Percentiles rank a stretch among this genome's conserved stretches.
phyloP scores from a whole-genome alignment of 2,113 vertebrate genomes.

The Colistium nudipinnis region DNA sequence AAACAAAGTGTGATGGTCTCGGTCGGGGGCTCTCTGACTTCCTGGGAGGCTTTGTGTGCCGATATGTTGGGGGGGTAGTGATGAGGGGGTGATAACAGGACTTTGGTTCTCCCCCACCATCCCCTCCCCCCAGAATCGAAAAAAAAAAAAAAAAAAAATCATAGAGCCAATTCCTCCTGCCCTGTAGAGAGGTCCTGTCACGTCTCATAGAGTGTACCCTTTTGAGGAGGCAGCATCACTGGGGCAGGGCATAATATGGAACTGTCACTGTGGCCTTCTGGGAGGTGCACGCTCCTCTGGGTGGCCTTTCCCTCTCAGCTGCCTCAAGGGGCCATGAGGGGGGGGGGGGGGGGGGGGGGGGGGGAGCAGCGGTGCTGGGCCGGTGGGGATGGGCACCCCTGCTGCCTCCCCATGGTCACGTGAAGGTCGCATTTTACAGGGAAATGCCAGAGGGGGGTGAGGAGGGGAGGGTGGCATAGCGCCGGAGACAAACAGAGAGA shows the following conservation, averaged over 20 bases:
- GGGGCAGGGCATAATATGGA: constrained; percentile 79
- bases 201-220: constrained; percentile 78
- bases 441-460: constrained; percentile 73
- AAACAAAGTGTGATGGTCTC: constrained; percentile 25
- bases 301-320: constrained; percentile 81
- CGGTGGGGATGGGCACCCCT: constrained; percentile 65
- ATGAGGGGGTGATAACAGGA: constrained; percentile 38
- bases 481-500: constrained; percentile 57
- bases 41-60: constrained; percentile 41
- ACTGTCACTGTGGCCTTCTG: constrained; percentile 82
- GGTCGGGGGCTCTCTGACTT: constrained; percentile 23
- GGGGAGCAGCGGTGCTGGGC: constrained; percentile 28
- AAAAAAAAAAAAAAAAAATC: constrained; percentile 48
- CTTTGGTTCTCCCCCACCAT: constrained; percentile 31
- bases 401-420: constrained; percentile 75
- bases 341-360: constrained; percentile 31
- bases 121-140: constrained; percentile 36
- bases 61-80: constrained; percentile 12
- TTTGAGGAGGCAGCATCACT: constrained; percentile 76
- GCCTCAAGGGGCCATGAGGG: constrained; percentile 71
- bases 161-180: constrained; percentile 70
- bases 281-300: constrained; percentile 78
- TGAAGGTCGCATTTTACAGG: constrained; percentile 80
- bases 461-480: constrained; percentile 61
- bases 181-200: constrained; percentile 83